phyloP scores from a whole-genome alignment of 2,888 invertebrate species.

The Orthosia incerta region DNA sequence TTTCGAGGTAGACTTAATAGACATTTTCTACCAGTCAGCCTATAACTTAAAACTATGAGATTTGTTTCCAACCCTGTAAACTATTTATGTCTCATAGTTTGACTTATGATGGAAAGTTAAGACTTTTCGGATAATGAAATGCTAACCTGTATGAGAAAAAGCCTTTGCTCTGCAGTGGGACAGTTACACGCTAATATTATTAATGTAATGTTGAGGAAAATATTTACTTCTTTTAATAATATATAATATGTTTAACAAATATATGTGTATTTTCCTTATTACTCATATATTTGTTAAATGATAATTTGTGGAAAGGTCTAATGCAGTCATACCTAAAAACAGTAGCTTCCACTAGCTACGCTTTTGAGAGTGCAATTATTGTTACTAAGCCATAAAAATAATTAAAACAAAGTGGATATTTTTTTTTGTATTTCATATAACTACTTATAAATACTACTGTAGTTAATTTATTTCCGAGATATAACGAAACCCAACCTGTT shows the following conservation, averaged over 20 bases:
- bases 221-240: slow-evolving; percentile 11
- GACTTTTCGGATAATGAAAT: too few relatives aligned
- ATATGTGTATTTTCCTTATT: slow-evolving; percentile 34
- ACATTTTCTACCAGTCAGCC: too few relatives aligned
- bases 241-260: not conserved
- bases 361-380: slow-evolving; percentile 8
- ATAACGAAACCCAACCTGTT: slow-evolving; percentile 22
- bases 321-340: slow-evolving; percentile 28
- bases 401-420: not conserved
- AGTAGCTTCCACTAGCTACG: not conserved
- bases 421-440: not conserved
- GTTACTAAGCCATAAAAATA: not conserved
- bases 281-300: slow-evolving; percentile 26
- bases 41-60: too few relatives aligned
- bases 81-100: too few relatives aligned
- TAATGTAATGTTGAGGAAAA: slow-evolving; percentile 30
- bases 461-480: not conserved
- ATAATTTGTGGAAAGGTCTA: slow-evolving; percentile 16
- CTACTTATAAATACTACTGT: not conserved
- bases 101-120: too few relatives aligned
- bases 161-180: too few relatives aligned
- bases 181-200: too few relatives aligned
- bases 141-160: too few relatives aligned
- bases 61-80: too few relatives aligned
- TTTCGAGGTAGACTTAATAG: too few relatives aligned